Percentiles rank a stretch among this genome's conserved stretches.
Conservation (phyloP, 2,113 vertebrate species). For the Chitala chitala region DNA sequence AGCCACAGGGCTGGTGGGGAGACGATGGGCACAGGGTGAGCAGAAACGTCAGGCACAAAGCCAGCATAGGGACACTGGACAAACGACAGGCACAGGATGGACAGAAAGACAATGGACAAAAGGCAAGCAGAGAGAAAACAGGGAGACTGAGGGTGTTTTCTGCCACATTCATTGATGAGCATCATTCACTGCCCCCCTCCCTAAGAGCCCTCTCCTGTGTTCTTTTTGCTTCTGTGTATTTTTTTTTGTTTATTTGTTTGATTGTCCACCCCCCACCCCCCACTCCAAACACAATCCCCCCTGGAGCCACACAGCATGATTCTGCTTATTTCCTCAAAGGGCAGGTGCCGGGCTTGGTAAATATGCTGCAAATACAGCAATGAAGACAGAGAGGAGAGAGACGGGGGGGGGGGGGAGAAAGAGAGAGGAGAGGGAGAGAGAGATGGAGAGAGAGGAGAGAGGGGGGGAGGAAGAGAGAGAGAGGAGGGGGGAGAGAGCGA, state of each 20-base stretch:
- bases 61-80: too few relatives aligned
- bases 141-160: background rate
- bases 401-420: too few relatives aligned
- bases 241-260: conserved; percentile 42
- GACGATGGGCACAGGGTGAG: too few relatives aligned
- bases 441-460: background rate
- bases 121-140: background rate
- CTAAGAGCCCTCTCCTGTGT: background rate
- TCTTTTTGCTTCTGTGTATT: conserved; percentile 30
- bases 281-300: conserved; percentile 44
- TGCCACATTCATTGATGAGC: conserved; percentile 18
- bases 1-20: too few relatives aligned
- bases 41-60: too few relatives aligned
- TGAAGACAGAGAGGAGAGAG: background rate
- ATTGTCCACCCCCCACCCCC: conserved; percentile 36
- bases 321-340: conserved; percentile 43
- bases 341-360: conserved; percentile 25
- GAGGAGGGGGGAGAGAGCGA: too few relatives aligned
- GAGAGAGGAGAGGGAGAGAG: background rate
- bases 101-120: too few relatives aligned
- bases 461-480: background rate
- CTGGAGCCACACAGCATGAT: conserved; percentile 31
- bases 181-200: background rate
- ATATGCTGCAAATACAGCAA: background rate
- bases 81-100: too few relatives aligned